Evolutionary conservation across 1,140 invertebrate genomes (phyloP), one percentile per base, ranked within the genome.

Genomic region (Anoplophora glabripennis): DNA sequence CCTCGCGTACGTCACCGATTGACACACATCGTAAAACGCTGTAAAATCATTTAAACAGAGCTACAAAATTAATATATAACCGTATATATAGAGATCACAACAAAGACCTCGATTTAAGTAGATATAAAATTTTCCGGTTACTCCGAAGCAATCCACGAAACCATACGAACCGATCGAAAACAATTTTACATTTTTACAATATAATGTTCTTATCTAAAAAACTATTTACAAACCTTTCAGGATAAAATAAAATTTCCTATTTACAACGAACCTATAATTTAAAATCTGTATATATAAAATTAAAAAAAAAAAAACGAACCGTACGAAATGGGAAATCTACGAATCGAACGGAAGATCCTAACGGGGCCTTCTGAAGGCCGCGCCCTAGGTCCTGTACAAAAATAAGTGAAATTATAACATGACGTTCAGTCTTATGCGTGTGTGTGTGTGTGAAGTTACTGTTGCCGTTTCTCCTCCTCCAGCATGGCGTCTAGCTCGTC

Each of bases 401-500:
- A 51, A 37, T 36, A 51, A 51, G 35, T 17, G 33, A 17, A 38
- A 51, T 36, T 10, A 28, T 12, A 55, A 45, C 34, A 33, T 33
- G 37, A 49, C 48, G 44, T 60, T 66, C 64, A 63, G 63, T 68
- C 61, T 66, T 66, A 62, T 63, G 35, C 21, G 41, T 44, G 33
- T 28, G 44, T 63, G 35, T 14, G 41, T 44, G 33, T 28, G 44
- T 33, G 51, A 34, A 53, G 59, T 68, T 73, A 70, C 66, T 75
- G 72, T 56, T 74, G 88, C 48, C 89, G 83, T 78, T 92, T 92
- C 69, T 94, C 92, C 77, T 93, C 90, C 79, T 94, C 92, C 64
- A 96, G 79, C 92, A 96, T 95, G 58, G 93, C 93, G 76, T 96
- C 93, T 47, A 96, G 78, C 77, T 96, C 93, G 71, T 94, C 92